phyloP scores from a whole-genome alignment of 2,888 invertebrate species.

The Monopis laevigella region DNA sequence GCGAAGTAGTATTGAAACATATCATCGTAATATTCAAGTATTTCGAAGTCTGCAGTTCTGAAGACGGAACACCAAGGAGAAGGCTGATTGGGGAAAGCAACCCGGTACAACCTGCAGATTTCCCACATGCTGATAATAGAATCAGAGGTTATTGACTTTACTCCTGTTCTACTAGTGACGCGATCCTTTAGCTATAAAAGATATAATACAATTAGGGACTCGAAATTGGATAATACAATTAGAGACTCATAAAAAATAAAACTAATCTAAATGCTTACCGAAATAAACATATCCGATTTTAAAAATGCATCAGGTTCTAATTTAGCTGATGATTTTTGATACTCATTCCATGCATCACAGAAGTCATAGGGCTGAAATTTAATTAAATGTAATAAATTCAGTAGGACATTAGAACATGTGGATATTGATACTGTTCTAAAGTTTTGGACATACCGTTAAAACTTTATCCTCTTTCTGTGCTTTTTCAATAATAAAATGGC shows the following conservation, averaged over 20 bases:
- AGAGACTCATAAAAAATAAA: too few species aligned
- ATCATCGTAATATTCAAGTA: conserved; percentile 1
- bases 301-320: not conserved
- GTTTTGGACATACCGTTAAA: not conserved
- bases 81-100: not conserved
- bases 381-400: too few species aligned
- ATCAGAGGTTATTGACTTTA: not conserved
- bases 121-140: not conserved
- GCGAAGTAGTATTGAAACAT: not conserved
- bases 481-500: not conserved
- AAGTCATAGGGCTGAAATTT: not conserved
- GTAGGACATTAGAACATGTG: too few species aligned
- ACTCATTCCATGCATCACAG: not conserved
- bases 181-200: not conserved
- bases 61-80: not conserved
- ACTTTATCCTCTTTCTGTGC: not conserved
- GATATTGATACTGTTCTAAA: too few species aligned
- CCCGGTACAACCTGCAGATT: not conserved
- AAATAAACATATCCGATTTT: not conserved
- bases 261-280: not conserved
- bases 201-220: too few species aligned
- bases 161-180: not conserved
- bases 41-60: not conserved
- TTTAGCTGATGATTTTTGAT: not conserved
- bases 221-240: too few species aligned